Evolutionary conservation across 2,113 vertebrate species (phyloP).

Genomic region (Erythrocercus mccallii): DNA sequence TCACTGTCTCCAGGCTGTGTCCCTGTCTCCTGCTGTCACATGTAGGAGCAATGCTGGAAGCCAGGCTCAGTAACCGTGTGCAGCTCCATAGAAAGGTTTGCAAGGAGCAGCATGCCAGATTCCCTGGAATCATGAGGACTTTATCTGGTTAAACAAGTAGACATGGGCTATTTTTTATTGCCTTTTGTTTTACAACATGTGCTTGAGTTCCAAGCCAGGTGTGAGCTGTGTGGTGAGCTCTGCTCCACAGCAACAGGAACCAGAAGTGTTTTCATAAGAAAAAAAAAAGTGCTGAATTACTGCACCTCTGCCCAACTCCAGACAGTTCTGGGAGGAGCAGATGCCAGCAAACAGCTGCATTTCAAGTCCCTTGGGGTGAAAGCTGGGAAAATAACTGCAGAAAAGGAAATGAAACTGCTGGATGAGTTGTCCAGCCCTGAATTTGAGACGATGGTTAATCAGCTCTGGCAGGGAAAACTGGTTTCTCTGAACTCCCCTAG

Average conservation of each 20-base stretch:
- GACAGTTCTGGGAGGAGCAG: neutral
- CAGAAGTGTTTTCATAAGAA: neutral
- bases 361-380: neutral
- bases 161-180: neutral
- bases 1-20: neutral
- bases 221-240: neutral
- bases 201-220: neutral
- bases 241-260: neutral
- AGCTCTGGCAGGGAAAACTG: neutral
- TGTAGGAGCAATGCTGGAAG: neutral
- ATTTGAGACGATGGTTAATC: neutral
- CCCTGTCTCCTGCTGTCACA: neutral
- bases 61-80: neutral
- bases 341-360: rapidly evolving
- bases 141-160: neutral
- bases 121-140: neutral
- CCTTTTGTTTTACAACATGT: neutral
- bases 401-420: neutral
- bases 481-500: neutral
- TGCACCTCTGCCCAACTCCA: neutral
- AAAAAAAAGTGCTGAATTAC: neutral
- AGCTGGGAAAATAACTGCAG: neutral
- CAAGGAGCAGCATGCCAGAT: neutral
- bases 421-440: neutral
- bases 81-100: neutral